Base-by-base conservation (phyloP, 1,140 invertebrate genomes). In the Drosophila sp. region DNA sequence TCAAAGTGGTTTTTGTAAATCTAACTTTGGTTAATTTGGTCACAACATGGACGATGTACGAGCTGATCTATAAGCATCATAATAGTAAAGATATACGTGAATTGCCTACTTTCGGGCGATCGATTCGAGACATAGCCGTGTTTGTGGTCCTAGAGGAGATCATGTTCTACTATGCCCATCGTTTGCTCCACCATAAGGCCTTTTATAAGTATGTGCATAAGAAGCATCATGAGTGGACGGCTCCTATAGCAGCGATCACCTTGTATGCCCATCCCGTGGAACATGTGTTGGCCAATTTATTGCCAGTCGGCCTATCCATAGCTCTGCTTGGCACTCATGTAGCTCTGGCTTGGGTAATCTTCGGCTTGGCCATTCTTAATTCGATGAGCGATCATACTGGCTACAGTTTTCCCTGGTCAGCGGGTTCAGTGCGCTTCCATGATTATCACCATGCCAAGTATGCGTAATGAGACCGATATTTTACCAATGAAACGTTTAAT, bases 381-480 rank as follows among this genome's bases (percentile, higher is more conserved):
- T 97, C 97, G 0, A 94, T 97, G 32, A 96, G 96, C 81, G 94
- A 96, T 44, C 97, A 98, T 90, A 96, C 96, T 56, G 97, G 97
- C 3, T 98, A 97, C 84, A 97, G 97, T 91, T 93, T 98, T 71
- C 97, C 97, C 0, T 96, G 97, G 81, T 95, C 97, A 68, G 95
- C 96, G 1, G 60, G 32, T 2, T 97, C 96, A 3, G 96, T 97
- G 7, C 96, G 97, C 91, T 95, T 96, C 30, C 97, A 98, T 84
- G 97, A 98, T 92, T 98, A 96, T 91, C 97, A 98, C 91, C 97
- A 98, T 92, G 93, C 96, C 68, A 97, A 97, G 96, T 97, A 54
- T 58, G 87, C 73, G 35, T 3, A 8, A 33, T 25, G 3, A 17
- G 17, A n/a, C 3, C 11, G 0, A 11, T 44, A 69, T 60, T 38